A percentile compares a stretch with the other conserved stretches of the same genome.
These are phyloP conservation scores for Eucidaris tribuloides DNA, from an alignment of 35 echinoderm and acorn worm species.

Conservation along the genomic window DNA sequence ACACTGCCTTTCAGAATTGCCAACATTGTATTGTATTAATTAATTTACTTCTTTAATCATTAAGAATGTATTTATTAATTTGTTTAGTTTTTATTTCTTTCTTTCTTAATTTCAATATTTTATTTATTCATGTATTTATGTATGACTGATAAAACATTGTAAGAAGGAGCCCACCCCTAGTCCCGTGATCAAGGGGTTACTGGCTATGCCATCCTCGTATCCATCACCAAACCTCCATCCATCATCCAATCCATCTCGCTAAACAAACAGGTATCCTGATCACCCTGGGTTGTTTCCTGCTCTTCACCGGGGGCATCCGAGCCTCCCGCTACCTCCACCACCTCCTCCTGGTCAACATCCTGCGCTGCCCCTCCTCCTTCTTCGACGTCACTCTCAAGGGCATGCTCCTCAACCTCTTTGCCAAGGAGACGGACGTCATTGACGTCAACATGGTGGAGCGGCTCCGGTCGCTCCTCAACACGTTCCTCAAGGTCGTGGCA, in stretches of 20 bases:
- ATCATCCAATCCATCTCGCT: not conserved
- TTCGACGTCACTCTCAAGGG: constrained; percentile 76
- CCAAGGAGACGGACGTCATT: constrained; percentile 66
- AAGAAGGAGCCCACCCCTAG: no score
- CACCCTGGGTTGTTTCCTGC: constrained; percentile 28
- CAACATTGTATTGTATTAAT: no score
- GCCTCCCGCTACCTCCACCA: constrained; percentile 46
- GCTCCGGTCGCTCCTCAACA: constrained; percentile 19
- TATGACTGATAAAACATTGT: no score
- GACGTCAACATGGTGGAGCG: constrained; percentile 42
- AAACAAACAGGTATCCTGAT: constrained; percentile 7
- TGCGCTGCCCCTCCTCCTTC: constrained; percentile 58
- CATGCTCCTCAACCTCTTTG: constrained; percentile 72
- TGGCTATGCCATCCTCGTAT: not conserved
- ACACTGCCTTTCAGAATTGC: no score
- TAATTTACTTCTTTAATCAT: no score
- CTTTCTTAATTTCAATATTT: no score
- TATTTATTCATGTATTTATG: no score
- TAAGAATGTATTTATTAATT: no score
- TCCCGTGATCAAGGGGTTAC: not conserved
- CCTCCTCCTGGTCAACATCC: constrained; percentile 44
- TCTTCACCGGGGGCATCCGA: constrained; percentile 26
- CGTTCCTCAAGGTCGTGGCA: constrained; percentile 37
- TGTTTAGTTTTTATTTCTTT: no score
- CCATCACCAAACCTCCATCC: not conserved